Conservation (phyloP, 2,113 vertebrate species). For the Laterallus jamaicensis region DNA sequence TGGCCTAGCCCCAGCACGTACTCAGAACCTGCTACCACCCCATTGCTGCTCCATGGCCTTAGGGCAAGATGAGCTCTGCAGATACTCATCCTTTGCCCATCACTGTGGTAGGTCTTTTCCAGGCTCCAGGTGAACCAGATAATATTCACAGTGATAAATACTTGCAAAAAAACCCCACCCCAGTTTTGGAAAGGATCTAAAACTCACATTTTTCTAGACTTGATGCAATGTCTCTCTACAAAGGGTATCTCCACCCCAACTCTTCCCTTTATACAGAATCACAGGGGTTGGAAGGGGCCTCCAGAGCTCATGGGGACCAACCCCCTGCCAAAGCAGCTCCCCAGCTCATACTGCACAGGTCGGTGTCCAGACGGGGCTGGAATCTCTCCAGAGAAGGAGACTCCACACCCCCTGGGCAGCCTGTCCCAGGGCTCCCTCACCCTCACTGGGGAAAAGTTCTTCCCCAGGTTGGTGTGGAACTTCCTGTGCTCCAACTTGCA, state of each 20-base stretch:
- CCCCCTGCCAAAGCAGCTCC: no score
- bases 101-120: slow-evolving; percentile 32
- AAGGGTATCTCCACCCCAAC: background rate
- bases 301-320: no score
- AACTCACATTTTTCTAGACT: background rate
- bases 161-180: background rate
- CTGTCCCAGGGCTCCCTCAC: no score
- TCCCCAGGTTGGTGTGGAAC: no score
- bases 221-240: background rate
- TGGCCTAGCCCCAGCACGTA: background rate
- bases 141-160: background rate
- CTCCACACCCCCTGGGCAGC: no score
- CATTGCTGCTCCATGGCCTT: background rate
- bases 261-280: background rate
- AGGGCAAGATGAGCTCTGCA: slow-evolving; percentile 24
- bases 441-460: no score
- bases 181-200: background rate
- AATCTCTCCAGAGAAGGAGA: no score
- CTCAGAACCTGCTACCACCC: slow-evolving; percentile 11
- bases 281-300: no score
- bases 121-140: slow-evolving; percentile 1
- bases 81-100: slow-evolving; percentile 10
- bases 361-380: no score
- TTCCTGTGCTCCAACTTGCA: no score
- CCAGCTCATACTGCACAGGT: no score